Conservation (phyloP, 2,797 vertebrate genomes). For the Margarornis squamiger region DNA sequence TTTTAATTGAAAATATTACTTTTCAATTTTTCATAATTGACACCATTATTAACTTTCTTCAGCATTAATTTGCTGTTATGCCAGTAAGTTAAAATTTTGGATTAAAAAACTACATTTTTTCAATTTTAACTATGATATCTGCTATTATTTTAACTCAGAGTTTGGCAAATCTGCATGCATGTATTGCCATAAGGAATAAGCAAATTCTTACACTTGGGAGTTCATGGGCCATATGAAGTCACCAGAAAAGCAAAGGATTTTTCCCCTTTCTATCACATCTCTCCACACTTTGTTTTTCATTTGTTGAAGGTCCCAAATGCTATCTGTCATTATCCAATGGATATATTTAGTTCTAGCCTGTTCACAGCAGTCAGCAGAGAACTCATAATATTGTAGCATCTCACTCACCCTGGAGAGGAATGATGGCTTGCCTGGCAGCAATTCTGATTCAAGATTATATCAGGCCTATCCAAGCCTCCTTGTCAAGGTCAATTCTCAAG, state of each 20-base stretch:
- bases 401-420: neutral
- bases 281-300: neutral
- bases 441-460: neutral
- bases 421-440: neutral
- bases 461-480: neutral
- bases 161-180: neutral
- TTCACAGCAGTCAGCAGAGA: neutral
- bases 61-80: neutral
- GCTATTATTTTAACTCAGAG: neutral
- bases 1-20: neutral
- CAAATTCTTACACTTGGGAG: neutral
- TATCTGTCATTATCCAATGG: neutral
- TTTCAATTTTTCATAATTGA: neutral
- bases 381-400: neutral
- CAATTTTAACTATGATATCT: neutral
- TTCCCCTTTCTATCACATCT: neutral
- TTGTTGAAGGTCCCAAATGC: neutral
- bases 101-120: neutral
- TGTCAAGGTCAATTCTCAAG: neutral
- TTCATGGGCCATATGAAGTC: neutral
- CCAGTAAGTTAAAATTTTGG: neutral
- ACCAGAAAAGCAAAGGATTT: neutral
- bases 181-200: neutral
- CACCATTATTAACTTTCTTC: neutral
- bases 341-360: neutral